Evolutionary conservation across 1,140 invertebrate species (phyloP).

Genomic region (Aphelenchoides fujianensis): DNA sequence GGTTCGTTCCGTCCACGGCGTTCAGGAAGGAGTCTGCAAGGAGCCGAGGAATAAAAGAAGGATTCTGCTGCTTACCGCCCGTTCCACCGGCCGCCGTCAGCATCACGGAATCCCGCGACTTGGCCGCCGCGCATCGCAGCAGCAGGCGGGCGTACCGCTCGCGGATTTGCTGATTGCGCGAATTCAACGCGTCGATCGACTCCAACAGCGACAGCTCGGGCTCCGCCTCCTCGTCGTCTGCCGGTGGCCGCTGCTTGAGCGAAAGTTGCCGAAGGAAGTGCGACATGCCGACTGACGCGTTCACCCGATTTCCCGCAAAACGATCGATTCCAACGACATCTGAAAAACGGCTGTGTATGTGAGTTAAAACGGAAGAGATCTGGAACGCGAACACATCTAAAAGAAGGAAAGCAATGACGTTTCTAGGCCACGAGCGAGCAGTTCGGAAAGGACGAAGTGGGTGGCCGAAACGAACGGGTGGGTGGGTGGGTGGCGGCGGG

Average conservation of each 20-base stretch:
- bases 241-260: neutral
- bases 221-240: neutral
- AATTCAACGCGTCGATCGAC: conserved; percentile 4
- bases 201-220: neutral
- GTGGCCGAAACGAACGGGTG: too few species aligned
- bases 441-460: too few species aligned
- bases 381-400: too few species aligned
- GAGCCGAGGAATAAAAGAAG: neutral
- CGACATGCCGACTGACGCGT: neutral
- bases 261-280: conserved; percentile 6
- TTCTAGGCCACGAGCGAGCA: too few species aligned
- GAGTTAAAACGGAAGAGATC: too few species aligned
- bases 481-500: too few species aligned
- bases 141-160: neutral
- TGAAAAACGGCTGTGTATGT: too few species aligned
- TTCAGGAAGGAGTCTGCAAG: neutral
- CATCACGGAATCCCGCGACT: conserved; percentile 1
- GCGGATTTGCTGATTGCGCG: neutral
- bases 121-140: neutral
- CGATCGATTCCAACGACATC: too few species aligned
- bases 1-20: neutral
- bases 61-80: neutral
- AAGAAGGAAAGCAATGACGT: too few species aligned
- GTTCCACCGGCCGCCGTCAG: neutral
- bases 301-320: neutral